phyloP scores from a whole-genome alignment of 2,888 invertebrate species.

The Tiphia femorata region DNA sequence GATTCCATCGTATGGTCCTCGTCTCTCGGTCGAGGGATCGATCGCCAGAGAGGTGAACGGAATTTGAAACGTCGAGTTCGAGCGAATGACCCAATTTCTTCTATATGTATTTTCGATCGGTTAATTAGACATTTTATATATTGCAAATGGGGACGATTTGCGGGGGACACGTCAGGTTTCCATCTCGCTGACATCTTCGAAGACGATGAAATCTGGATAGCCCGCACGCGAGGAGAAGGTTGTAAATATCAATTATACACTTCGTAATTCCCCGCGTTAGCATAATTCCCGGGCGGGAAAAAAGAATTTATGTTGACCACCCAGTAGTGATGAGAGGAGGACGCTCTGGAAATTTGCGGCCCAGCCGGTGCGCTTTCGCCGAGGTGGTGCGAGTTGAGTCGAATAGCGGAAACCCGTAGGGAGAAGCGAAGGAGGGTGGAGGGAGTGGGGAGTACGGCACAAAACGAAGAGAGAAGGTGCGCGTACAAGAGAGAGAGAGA shows the following conservation, averaged over 20 bases:
- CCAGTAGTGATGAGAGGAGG: constrained; percentile 50
- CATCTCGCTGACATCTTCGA: constrained; percentile 3
- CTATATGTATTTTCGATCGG: no score
- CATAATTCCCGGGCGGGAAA: constrained; percentile 60
- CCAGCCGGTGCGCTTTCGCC: neutral
- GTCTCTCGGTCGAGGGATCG: no score
- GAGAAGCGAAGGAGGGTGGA: neutral
- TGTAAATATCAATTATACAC: constrained; percentile 67
- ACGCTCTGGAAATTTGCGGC: constrained; percentile 9
- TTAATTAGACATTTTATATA: no score
- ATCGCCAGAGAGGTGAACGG: no score
- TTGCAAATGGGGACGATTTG: no score
- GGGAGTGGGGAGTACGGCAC: no score
- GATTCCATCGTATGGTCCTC: no score
- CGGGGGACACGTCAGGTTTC: neutral
- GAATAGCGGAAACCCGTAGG: neutral
- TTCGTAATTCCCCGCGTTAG: constrained; percentile 61
- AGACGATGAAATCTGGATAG: no score
- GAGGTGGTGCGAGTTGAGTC: neutral
- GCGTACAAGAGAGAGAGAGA: neutral
- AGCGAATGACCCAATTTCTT: no score
- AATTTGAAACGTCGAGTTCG: no score
- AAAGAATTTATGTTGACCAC: constrained; percentile 63
- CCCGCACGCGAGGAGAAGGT: no score
- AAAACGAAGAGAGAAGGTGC: no score